Conservation (phyloP, 2,888 invertebrate species). For the Ophonus ardosiacus region DNA sequence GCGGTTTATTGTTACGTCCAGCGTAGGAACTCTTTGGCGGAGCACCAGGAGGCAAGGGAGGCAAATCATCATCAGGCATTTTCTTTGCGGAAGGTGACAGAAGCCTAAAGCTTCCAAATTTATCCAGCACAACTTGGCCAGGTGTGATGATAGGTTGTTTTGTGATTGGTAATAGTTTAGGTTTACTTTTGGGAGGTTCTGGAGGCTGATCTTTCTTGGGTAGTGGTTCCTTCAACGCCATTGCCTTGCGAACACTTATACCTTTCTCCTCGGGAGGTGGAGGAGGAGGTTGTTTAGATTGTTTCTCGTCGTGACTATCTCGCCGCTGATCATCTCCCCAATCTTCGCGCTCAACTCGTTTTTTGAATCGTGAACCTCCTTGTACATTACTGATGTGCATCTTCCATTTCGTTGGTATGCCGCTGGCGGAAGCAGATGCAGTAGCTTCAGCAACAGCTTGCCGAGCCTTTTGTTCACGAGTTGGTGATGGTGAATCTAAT, state of each 20-base stretch:
- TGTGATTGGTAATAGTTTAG: conserved; percentile 69
- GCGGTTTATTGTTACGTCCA: conserved; percentile 74
- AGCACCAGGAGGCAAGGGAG: conserved; percentile 76
- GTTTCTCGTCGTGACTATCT: conserved; percentile 75
- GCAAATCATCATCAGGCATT: conserved; percentile 75
- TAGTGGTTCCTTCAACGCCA: conserved; percentile 82
- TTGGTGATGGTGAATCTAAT: conserved; percentile 74
- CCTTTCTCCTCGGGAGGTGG: conserved; percentile 78
- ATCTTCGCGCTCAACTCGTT: conserved; percentile 78
- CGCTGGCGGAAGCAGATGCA: conserved; percentile 76
- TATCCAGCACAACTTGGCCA: conserved; percentile 83
- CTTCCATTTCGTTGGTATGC: conserved; percentile 81
- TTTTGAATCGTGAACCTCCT: conserved; percentile 78
- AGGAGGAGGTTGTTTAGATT: conserved; percentile 69
- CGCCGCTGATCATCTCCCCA: conserved; percentile 76
- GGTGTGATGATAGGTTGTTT: conserved; percentile 72
- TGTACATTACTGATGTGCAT: conserved; percentile 82
- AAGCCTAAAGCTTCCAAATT: conserved; percentile 85
- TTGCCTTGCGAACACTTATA: conserved; percentile 80
- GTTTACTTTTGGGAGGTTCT: conserved; percentile 70
- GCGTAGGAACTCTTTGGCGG: conserved; percentile 78
- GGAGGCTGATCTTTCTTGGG: conserved; percentile 75
- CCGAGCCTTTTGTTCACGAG: conserved; percentile 75
- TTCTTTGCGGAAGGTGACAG: conserved; percentile 76
- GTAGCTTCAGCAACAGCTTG: conserved; percentile 76